Evolutionary conservation across 2,113 vertebrate genomes (phyloP).

Genomic region (Athene noctua): DNA sequence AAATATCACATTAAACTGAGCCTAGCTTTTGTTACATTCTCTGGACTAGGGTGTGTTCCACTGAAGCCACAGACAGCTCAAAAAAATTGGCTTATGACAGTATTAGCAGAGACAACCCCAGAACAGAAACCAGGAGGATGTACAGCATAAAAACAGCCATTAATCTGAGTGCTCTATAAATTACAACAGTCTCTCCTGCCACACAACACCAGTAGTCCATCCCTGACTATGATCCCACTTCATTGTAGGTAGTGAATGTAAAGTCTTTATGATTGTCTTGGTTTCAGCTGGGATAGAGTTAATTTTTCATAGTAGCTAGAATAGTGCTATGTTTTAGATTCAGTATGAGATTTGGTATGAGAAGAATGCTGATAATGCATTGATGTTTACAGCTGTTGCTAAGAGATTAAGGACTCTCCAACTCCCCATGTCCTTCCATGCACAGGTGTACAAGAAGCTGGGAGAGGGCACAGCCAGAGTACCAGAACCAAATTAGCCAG

Average conservation of each 20-base stretch:
- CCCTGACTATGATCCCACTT: not conserved
- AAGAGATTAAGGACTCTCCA: too few relatives aligned
- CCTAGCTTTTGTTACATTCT: not conserved
- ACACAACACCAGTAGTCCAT: not conserved
- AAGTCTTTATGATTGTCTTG: not conserved
- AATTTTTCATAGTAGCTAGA: too few relatives aligned
- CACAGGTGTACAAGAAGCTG: too few relatives aligned
- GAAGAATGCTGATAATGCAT: too few relatives aligned
- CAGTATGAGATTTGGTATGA: too few relatives aligned
- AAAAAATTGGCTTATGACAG: not conserved
- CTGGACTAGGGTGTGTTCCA: not conserved
- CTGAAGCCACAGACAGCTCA: not conserved
- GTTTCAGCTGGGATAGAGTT: too few relatives aligned
- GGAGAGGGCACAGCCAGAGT: too few relatives aligned
- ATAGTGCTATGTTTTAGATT: too few relatives aligned
- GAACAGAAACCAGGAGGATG: not conserved
- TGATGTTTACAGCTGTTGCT: too few relatives aligned
- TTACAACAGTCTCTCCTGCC: not conserved
- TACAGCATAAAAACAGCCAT: not conserved
- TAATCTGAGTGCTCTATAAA: not conserved
- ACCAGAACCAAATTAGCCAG: too few relatives aligned
- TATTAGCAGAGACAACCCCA: not conserved
- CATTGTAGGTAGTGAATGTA: not conserved
- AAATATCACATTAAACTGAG: not conserved
- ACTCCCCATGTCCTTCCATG: too few relatives aligned